Conservation (phyloP, 2,113 vertebrate genomes). For the Todiramphus chloris region DNA sequence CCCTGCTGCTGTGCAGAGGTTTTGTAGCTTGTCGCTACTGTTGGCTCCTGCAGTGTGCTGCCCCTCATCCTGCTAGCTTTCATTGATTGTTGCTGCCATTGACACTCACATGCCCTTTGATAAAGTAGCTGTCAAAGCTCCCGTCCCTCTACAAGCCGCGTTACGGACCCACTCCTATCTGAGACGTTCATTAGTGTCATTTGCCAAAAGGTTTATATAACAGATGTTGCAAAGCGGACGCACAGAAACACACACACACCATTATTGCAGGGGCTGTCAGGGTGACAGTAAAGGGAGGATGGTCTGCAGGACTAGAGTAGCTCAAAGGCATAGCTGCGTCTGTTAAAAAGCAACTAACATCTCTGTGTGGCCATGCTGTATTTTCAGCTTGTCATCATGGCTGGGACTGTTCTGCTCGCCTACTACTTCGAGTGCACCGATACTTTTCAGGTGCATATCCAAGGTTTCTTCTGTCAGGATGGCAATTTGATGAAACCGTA, state of each 20-base stretch:
- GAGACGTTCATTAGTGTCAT: constrained; percentile 36
- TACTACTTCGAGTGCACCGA: constrained; percentile 99
- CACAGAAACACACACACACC: neutral
- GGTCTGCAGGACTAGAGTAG: constrained; percentile 10
- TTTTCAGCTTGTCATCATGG: constrained; percentile 99
- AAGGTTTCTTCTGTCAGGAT: constrained; percentile 99
- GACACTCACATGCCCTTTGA: constrained; percentile 15
- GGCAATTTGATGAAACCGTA: constrained; percentile 97
- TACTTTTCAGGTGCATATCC: constrained; percentile 93
- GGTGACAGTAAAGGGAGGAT: constrained; percentile 50
- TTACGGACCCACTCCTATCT: neutral
- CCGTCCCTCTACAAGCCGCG: neutral
- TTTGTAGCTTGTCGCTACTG: neutral
- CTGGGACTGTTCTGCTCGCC: constrained; percentile 92
- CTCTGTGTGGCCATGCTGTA: constrained; percentile 82
- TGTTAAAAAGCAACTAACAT: constrained; percentile 63
- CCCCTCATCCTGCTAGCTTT: neutral
- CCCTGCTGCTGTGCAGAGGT: neutral
- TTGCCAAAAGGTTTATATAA: constrained; percentile 76
- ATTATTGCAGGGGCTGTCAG: neutral
- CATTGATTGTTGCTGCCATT: neutral
- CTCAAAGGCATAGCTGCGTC: constrained; percentile 41
- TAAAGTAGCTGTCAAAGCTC: neutral
- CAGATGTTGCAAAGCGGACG: constrained; percentile 59
- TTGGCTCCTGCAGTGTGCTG: neutral